Evolutionary conservation across 1,140 invertebrate genomes (phyloP), one percentile per base, ranked within the genome.

Genomic region (Choristoneura fumiferana): DNA sequence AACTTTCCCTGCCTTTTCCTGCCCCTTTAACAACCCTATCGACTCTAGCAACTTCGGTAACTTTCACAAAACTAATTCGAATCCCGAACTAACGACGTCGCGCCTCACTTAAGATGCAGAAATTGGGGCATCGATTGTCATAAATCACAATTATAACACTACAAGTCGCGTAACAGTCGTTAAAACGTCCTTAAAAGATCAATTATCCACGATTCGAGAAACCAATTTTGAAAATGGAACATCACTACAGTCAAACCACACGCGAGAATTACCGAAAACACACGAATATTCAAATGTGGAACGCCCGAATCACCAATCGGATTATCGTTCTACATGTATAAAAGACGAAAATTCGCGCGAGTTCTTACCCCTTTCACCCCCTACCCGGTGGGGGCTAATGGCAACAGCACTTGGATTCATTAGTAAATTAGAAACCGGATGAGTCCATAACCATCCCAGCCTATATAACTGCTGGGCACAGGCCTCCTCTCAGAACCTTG

Each of bases 361-460:
- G 73, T 77, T 84, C 83, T 88, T 84, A 83, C 81, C 78, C 85
- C 79, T 78, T 79, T 67, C 49, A 67, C 18, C 56, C 58, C 66
- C 67, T 58, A 57, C 61, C 65, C 36, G 22, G 54, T 36, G 70
- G 74, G 64, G 71, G 69, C 76, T 88, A 85, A 88, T 87, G 76
- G 83, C 80, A 83, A 75, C 74, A 78, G 69, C 78, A 86, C 83
- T 82, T 82, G 78, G 82, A 87, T 88, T 90, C 88, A 90, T 89
- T 90, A 90, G 88, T 85, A 90, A 90, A 90, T 90, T 90, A 90
- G 85, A 90, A 88, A 87, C 74, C 78, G 83, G 86, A 90, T 87
- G 88, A 90, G n/a, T n/a, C n/a, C n/a, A n/a, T n/a, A n/a, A n/a
- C n/a, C n/a, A n/a, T n/a, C n/a, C n/a, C n/a, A n/a, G n/a, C n/a